These are phyloP conservation scores for Nipponia nippon DNA, from an alignment of 2,113 vertebrate species.

Conservation along the genomic window DNA sequence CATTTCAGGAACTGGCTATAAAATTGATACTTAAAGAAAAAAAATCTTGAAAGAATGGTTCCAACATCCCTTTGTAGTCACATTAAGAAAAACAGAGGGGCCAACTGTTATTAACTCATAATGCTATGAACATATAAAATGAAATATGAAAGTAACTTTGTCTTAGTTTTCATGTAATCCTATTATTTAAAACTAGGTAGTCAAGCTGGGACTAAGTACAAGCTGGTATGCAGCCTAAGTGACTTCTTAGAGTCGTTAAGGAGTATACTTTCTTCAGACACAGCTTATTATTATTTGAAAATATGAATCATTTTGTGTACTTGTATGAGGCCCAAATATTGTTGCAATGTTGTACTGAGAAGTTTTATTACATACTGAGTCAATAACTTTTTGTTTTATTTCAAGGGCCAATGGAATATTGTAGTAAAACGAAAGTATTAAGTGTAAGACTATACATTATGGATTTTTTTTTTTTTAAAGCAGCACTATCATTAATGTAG, in stretches of 20 bases:
- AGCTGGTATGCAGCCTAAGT: neutral
- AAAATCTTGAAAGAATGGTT: accelerated
- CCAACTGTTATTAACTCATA: neutral
- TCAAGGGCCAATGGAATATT: neutral
- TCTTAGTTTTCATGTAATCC: neutral
- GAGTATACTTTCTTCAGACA: neutral
- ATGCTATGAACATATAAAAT: neutral
- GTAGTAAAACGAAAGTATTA: neutral
- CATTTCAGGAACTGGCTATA: neutral
- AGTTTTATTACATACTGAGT: neutral
- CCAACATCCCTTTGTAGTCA: neutral
- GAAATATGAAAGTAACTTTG: neutral
- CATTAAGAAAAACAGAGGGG: neutral
- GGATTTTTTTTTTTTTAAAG: neutral
- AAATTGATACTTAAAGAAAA: neutral
- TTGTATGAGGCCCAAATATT: neutral
- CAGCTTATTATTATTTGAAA: neutral
- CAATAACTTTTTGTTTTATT: neutral
- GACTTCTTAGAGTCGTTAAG: neutral
- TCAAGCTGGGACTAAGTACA: neutral
- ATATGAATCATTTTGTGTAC: neutral
- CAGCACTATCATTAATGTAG: neutral
- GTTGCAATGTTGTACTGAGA: neutral
- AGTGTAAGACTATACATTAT: neutral
- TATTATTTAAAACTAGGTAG: neutral